A percentile compares a stretch with the other conserved stretches of the same genome.
Conservation (phyloP, 2,888 invertebrate genomes). For the Escarpia spicata region DNA sequence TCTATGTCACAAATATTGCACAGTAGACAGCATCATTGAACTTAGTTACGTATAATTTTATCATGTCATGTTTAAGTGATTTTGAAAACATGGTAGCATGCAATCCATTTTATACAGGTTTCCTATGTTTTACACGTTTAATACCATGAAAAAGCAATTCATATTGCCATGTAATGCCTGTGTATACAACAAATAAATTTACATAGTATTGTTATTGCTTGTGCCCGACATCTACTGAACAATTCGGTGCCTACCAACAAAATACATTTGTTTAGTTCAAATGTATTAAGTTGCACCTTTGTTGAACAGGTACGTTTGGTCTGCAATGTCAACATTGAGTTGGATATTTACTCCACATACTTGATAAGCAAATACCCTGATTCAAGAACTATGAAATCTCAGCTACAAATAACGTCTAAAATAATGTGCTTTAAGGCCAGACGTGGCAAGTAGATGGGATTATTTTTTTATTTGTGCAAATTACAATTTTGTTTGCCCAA, state of each 20-base stretch:
- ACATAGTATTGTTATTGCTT: background rate
- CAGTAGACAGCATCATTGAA: background rate
- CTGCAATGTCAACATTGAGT: background rate
- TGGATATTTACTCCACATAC: background rate
- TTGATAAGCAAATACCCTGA: too few relatives aligned
- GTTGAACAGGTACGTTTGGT: background rate
- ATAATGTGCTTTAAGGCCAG: too few relatives aligned
- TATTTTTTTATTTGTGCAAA: too few relatives aligned
- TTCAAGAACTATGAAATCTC: too few relatives aligned
- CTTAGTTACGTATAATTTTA: background rate
- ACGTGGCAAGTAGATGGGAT: too few relatives aligned
- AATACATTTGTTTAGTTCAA: background rate
- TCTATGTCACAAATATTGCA: background rate
- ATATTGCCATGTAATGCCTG: background rate
- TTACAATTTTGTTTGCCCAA: too few relatives aligned
- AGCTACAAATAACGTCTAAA: too few relatives aligned
- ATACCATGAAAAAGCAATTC: background rate
- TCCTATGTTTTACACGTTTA: background rate
- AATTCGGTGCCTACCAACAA: background rate
- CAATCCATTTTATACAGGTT: background rate
- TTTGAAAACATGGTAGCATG: background rate
- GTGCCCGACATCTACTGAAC: background rate
- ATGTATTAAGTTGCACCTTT: background rate
- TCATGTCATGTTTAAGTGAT: background rate
- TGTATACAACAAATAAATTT: background rate